Percentiles rank a stretch among this genome's conserved stretches.
These are phyloP conservation scores for Eulithis prunata DNA, from an alignment of 2,888 invertebrate species.

Conservation along the genomic window DNA sequence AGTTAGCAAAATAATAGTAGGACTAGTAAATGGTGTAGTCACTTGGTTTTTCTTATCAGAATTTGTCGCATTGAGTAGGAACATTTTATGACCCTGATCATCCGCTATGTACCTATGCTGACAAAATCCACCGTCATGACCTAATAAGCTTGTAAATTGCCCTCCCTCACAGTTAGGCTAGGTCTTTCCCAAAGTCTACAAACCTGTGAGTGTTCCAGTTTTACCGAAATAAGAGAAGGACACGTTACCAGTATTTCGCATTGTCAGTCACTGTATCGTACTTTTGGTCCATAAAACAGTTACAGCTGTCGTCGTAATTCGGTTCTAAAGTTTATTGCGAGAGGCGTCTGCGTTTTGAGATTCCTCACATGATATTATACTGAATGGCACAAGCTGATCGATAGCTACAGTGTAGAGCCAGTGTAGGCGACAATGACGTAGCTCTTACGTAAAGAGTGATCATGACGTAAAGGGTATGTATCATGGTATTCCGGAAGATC, in stretches of 20 bases:
- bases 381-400: conserved; percentile 14
- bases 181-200: no score
- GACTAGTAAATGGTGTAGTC: no score
- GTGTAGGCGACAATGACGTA: conserved; percentile 26
- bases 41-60: no score
- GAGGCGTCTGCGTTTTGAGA: conserved; percentile 45
- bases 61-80: no score
- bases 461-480: conserved; percentile 1
- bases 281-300: conserved; percentile 46
- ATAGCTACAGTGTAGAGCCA: conserved; percentile 16
- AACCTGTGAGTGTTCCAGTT: no score
- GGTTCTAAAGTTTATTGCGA: conserved; percentile 51
- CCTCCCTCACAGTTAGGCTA: no score
- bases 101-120: no score
- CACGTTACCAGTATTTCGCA: background rate
- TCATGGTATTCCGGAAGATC: background rate
- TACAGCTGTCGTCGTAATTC: conserved; percentile 50
- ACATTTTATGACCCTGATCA: no score
- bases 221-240: no score
- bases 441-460: conserved; percentile 10
- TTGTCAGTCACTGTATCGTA: conserved; percentile 21
- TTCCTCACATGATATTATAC: conserved; percentile 37
- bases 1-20: no score
- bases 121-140: no score
- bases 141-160: no score